phyloP scores from a whole-genome alignment of 2,113 vertebrate species.

The Synchiropus splendidus region DNA sequence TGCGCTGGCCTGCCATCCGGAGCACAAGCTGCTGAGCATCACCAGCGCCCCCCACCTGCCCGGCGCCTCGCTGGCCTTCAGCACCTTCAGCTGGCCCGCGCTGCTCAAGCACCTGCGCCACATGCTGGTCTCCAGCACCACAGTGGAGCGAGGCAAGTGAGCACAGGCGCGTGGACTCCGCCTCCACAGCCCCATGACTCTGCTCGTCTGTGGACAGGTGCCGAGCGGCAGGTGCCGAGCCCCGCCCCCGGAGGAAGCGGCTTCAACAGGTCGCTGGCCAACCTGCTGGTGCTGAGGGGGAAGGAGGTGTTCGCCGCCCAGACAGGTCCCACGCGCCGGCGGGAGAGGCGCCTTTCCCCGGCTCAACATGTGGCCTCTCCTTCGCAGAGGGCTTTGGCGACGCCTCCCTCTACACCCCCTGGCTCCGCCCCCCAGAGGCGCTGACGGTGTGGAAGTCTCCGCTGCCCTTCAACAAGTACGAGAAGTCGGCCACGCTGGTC shows the following conservation, averaged over 20 bases:
- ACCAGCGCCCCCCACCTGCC: conserved; percentile 86
- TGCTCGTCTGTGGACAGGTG: conserved; percentile 63
- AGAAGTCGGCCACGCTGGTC: conserved; percentile 83
- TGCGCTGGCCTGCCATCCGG: conserved; percentile 79
- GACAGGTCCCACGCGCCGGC: conserved; percentile 51
- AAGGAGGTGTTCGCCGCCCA: conserved; percentile 74
- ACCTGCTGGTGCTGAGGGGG: conserved; percentile 85
- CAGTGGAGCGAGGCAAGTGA: conserved; percentile 84
- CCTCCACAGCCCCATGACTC: background rate
- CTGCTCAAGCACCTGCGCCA: conserved; percentile 87
- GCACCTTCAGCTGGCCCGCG: conserved; percentile 81
- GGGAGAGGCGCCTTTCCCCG: background rate
- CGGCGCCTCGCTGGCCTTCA: conserved; percentile 76
- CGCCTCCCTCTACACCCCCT: conserved; percentile 77
- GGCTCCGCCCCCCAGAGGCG: conserved; percentile 70
- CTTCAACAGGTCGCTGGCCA: conserved; percentile 87
- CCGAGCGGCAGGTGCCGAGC: conserved; percentile 79
- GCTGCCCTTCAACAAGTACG: conserved; percentile 82
- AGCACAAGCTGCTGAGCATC: conserved; percentile 85
- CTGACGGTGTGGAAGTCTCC: conserved; percentile 76
- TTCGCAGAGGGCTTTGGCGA: conserved; percentile 75
- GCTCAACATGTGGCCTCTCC: conserved; percentile 12
- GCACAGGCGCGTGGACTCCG: background rate
- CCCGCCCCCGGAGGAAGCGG: conserved; percentile 27
- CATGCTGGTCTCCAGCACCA: conserved; percentile 88